phyloP scores from a whole-genome alignment of 1,140 invertebrate species.

The Camponotus floridanus region DNA sequence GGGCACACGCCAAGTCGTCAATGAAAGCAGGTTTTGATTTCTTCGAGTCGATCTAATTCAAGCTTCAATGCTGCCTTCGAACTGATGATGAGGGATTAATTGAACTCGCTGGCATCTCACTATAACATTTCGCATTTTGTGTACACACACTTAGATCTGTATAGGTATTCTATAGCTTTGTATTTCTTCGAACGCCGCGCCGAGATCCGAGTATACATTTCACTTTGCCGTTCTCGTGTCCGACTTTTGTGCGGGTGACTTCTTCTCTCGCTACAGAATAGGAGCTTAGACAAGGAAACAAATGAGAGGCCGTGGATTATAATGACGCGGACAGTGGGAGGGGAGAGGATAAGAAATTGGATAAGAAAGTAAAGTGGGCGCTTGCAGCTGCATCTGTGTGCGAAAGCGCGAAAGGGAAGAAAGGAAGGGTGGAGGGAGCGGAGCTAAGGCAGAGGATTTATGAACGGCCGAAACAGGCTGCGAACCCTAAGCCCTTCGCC shows the following conservation, averaged over 20 bases:
- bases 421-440: constrained; percentile 26
- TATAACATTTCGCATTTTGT: no score
- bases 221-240: constrained; percentile 32
- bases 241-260: constrained; percentile 67
- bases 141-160: neutral
- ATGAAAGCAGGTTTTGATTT: neutral
- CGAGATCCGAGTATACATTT: neutral
- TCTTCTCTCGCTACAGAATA: constrained; percentile 38
- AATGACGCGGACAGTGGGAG: constrained; percentile 55
- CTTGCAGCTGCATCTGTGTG: constrained; percentile 31
- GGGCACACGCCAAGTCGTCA: neutral
- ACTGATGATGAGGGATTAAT: neutral
- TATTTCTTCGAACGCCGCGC: no score
- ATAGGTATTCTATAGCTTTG: neutral
- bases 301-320: constrained; percentile 72
- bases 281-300: constrained; percentile 70
- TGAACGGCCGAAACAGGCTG: constrained; percentile 83
- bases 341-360: constrained; percentile 71
- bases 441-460: constrained; percentile 81
- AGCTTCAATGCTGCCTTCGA: neutral
- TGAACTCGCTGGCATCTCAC: neutral
- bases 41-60: neutral
- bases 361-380: constrained; percentile 73
- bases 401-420: constrained; percentile 66
- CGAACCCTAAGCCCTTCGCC: constrained; percentile 73